Conservation (phyloP, 2,113 vertebrate species). For the Scopus umbretta region DNA sequence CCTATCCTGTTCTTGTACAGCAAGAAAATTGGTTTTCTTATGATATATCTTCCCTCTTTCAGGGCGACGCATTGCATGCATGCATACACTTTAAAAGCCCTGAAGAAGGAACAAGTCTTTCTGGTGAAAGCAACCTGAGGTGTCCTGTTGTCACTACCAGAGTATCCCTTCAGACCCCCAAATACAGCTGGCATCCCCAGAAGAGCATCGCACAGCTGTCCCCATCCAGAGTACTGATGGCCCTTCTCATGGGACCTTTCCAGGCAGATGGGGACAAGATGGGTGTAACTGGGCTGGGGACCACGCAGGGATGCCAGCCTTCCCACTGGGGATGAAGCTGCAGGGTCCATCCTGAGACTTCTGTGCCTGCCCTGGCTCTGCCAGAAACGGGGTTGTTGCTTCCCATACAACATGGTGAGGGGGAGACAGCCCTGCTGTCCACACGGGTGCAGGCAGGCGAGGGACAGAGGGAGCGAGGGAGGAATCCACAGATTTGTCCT, state of each 20-base stretch:
- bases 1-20: neutral
- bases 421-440: neutral
- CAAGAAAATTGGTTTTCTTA: neutral
- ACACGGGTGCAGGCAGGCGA: fast-evolving
- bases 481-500: neutral
- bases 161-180: neutral
- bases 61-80: neutral
- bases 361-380: neutral
- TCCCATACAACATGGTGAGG: neutral
- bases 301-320: neutral
- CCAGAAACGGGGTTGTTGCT: neutral
- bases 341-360: neutral
- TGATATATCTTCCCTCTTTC: neutral
- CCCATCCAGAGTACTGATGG: neutral
- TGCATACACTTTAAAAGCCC: neutral
- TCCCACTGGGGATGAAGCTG: neutral
- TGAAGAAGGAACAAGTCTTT: neutral
- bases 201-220: neutral
- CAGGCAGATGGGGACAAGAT: neutral
- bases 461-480: neutral
- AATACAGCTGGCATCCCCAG: neutral
- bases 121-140: neutral
- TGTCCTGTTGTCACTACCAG: neutral
- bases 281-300: neutral
- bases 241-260: neutral